phyloP scores from a whole-genome alignment of 2,113 vertebrate species.

The Myiozetetes cayanensis region DNA sequence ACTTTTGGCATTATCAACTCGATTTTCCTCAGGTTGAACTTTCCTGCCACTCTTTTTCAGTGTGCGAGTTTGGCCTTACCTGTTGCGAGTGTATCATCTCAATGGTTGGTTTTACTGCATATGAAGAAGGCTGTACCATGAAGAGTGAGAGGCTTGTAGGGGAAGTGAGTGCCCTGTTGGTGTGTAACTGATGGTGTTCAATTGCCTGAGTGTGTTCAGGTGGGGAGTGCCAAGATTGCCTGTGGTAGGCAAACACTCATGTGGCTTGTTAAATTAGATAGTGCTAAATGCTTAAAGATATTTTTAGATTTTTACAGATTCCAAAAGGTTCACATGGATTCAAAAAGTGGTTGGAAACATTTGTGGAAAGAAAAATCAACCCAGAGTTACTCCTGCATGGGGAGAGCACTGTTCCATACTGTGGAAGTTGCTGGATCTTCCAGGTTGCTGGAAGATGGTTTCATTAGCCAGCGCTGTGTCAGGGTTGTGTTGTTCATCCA shows the following conservation, averaged over 20 bases:
- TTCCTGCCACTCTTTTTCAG: background rate
- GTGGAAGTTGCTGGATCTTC: background rate
- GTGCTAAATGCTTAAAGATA: background rate
- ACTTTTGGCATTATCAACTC: background rate
- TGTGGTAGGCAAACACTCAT: background rate
- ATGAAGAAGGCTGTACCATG: background rate
- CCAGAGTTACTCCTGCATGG: background rate
- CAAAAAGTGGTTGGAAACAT: background rate
- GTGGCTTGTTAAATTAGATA: background rate
- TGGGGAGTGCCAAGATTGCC: fast-evolving
- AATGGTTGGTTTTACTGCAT: background rate
- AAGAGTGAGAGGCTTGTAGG: background rate
- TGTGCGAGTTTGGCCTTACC: background rate
- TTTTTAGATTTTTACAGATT: background rate
- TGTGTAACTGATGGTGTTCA: background rate
- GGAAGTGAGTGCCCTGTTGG: fast-evolving
- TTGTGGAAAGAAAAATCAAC: background rate
- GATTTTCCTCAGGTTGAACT: background rate
- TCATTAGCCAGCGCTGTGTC: background rate
- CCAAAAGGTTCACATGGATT: background rate
- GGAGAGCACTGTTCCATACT: fast-evolving
- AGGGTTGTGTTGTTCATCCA: background rate
- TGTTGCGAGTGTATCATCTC: background rate
- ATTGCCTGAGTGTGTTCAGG: background rate
- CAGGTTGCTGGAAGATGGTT: background rate